Conservation (phyloP, 2,888 invertebrate species). For the Xestobium rufovillosum region DNA sequence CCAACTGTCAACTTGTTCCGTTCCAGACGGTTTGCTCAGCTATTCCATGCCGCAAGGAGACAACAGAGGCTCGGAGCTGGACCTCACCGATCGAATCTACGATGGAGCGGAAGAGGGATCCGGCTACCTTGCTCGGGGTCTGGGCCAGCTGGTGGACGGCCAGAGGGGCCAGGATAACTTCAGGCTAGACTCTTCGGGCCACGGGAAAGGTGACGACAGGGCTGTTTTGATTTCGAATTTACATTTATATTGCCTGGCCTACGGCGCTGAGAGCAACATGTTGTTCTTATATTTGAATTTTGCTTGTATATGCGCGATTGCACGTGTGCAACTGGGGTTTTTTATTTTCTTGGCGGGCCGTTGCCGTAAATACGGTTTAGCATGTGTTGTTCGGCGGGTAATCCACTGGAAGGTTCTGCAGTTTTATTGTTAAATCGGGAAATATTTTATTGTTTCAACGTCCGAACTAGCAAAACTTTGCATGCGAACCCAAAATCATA, state of each 20-base stretch:
- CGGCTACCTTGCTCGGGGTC: slow-evolving; percentile 58
- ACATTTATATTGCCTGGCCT: slow-evolving; percentile 35
- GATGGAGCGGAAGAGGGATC: slow-evolving; percentile 59
- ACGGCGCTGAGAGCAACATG: slow-evolving; percentile 27
- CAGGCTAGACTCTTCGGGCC: slow-evolving; percentile 55
- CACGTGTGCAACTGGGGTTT: slow-evolving; percentile 28
- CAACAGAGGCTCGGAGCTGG: slow-evolving; percentile 62
- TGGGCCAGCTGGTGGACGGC: slow-evolving; percentile 74
- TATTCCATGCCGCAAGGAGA: slow-evolving; percentile 74
- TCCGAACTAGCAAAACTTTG: no score
- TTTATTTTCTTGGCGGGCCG: no score
- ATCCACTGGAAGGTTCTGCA: no score
- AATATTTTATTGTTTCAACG: no score
- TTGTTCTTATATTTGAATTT: slow-evolving; percentile 32
- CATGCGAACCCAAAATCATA: no score
- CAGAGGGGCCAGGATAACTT: slow-evolving; percentile 69
- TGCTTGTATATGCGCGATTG: slow-evolving; percentile 29
- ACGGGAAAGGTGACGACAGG: slow-evolving; percentile 54
- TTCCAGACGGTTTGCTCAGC: slow-evolving; percentile 66
- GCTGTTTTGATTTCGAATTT: slow-evolving; percentile 25
- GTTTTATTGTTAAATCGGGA: no score
- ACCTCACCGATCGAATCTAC: slow-evolving; percentile 70
- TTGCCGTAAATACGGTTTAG: no score
- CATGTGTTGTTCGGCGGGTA: no score
- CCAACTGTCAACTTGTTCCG: slow-evolving; percentile 11